These are phyloP conservation scores for Caenorhabditis panamensis DNA, from an alignment of 2,888 invertebrate genomes.

Conservation along the genomic window DNA sequence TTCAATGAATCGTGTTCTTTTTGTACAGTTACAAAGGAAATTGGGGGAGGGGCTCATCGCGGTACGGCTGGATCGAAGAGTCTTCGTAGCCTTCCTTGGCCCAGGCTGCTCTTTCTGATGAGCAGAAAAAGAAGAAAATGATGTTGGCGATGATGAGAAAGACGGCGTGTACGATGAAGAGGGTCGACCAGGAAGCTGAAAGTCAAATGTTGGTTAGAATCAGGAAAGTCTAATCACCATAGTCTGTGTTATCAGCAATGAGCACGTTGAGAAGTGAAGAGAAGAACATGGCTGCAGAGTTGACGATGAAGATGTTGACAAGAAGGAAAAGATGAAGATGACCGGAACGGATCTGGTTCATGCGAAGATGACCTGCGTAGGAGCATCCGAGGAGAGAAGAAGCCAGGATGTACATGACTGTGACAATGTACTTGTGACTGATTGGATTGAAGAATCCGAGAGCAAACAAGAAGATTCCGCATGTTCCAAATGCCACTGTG, in stretches of 20 bases:
- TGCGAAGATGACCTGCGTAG: conserved; percentile 63
- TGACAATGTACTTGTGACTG: conserved; percentile 58
- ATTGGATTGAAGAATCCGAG: conserved; percentile 64
- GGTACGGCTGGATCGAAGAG: conserved; percentile 68
- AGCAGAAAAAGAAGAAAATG: conserved; percentile 68
- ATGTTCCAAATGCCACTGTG: conserved; percentile 63
- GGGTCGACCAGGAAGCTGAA: conserved; percentile 63
- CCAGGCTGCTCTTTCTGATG: conserved; percentile 68
- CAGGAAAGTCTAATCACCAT: conserved; percentile 52
- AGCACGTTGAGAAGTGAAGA: conserved; percentile 68
- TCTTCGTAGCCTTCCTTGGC: conserved; percentile 70
- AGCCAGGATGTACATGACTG: conserved; percentile 65
- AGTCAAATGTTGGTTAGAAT: not conserved
- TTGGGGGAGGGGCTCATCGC: conserved; percentile 71
- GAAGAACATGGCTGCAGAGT: conserved; percentile 65
- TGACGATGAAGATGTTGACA: conserved; percentile 67
- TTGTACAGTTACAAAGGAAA: conserved; percentile 65
- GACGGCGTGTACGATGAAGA: conserved; percentile 69
- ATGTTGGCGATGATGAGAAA: conserved; percentile 67
- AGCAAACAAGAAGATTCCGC: conserved; percentile 65
- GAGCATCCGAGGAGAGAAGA: conserved; percentile 69
- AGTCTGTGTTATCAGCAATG: conserved; percentile 70
- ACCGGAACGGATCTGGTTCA: conserved; percentile 65
- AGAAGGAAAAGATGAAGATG: conserved; percentile 70
- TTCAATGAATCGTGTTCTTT: not conserved